Base-by-base conservation (phyloP, 2,888 invertebrate genomes). In the Chaitophorus viminalis region DNA sequence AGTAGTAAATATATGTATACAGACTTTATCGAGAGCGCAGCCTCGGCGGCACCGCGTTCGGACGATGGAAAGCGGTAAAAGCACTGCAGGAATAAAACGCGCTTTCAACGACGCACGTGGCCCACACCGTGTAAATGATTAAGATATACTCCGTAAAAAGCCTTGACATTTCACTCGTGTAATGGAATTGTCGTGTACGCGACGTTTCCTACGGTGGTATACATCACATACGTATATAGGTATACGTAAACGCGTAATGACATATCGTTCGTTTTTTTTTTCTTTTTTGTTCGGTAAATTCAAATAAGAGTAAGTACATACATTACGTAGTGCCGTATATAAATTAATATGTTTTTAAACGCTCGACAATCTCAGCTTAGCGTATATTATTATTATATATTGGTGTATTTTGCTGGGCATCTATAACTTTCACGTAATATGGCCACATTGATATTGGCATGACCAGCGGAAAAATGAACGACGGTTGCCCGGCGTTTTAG, bases 121-220 rank as follows among this genome's bases (percentile, higher is more conserved):
- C 46, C 46, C 46, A 46, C 46, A 46, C 14, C 14, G 21, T 60
- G 46, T 75, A 75, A 76, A 76, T 46, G 76, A 46, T 76, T 76
- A 76, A 76, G 76, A 76, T 29, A 75, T 36, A 21, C 46, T 39
- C 29, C 46, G 21, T 17, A 46, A 18, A 76, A 39, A 76, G 29
- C 76, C 76, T 46, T 29, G 76, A 29, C 46, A 46, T 76, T n/a
- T 46, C 46, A 46, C 46, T 9, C 60, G 21, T 76, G 8, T 76
- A 46, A 76, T 76, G 76, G 46, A 46, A 76, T 76, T 76, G 76
- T 76, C 46, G 76, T 76, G 75, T 46, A 76, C 29, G 8, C 46
- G 29, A 46, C 29, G 76, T 76, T 76, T n/a, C n/a, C n/a, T n/a
- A n/a, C n/a, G n/a, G n/a, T n/a, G n/a, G n/a, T n/a, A n/a, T n/a